Evolutionary conservation across 2,113 vertebrate species (phyloP), one percentile per base, ranked within the genome.

Genomic region (Bos javanicus): DNA sequence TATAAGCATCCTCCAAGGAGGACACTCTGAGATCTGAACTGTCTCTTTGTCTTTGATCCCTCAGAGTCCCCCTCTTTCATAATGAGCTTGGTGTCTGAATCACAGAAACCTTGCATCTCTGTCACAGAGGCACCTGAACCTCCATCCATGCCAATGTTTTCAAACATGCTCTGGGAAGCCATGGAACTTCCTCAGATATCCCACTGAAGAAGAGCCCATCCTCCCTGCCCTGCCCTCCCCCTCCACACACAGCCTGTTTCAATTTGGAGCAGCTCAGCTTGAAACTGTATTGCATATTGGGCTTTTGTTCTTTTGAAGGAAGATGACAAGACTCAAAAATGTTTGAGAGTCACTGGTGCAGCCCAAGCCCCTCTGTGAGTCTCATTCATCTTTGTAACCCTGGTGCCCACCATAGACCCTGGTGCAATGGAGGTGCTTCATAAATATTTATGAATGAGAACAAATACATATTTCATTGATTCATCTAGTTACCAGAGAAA

Each of bases 241-340:
- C 4, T 36, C 50, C 28, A 67, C 23, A 48, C 2, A 26, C 19
- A 84, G 78, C 14, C 39, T 13, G 9, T n/a, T 95, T 83, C 74
- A 46, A 14, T 84, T 50, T 62, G 82, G 71, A 94, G 56, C 7
- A 94, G 84, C n/a, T 92, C 21, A 87, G n/a, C 71, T 67, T 57
- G 81, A 64, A 88, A 78, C 17, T 52, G 14, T 90, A 91, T 94
- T 95, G 28, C 21, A 43, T 93, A 62, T 67, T 91, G 48, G 3
- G 10, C 8, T 90, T 97, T 76, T 39, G 78, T 78, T 89, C 39
- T 93, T 92, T 84, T 50, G 15, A 95, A 97, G 95, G 25, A 82
- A 87, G 14, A 84, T 46, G 67, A 1, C 12, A 91, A 52, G 4
- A 8, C 30, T 54, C 62, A 96, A 82, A 88, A 25, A 50, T 50